Percentiles rank a stretch among this genome's conserved stretches.
phyloP scores from a whole-genome alignment of 2,888 invertebrate species.

The Poecilobothrus nobilitatus region DNA sequence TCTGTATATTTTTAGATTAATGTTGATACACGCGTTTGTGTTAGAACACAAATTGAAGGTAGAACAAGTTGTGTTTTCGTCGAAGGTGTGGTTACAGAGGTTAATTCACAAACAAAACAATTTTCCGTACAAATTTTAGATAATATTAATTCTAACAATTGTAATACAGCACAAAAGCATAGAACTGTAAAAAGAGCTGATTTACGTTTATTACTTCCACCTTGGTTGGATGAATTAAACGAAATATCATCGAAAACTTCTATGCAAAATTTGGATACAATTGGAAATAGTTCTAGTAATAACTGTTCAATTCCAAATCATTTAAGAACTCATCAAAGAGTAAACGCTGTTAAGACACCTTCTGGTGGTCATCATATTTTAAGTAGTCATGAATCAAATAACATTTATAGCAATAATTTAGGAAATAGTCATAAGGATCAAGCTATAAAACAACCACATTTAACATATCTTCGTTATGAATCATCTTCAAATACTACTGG shows the following conservation, averaged over 20 bases:
- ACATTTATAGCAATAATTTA: conserved; percentile 18
- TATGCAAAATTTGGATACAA: conserved; percentile 23
- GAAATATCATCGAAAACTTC: conserved; percentile 43
- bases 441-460: conserved; percentile 12
- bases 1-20: conserved; percentile 46
- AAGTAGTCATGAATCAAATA: conserved; percentile 18
- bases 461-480: conserved; percentile 16
- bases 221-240: conserved; percentile 94
- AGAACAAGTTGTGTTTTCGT: conserved; percentile 68
- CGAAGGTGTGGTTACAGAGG: conserved; percentile 70
- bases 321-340: conserved; percentile 8
- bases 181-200: conserved; percentile 75
- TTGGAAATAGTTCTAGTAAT: conserved; percentile 27
- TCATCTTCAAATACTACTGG: conserved; percentile 7
- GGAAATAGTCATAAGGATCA: conserved; percentile 15
- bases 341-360: conserved; percentile 23
- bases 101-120: conserved; percentile 56
- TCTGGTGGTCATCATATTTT: conserved; percentile 22
- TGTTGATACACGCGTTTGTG: conserved; percentile 73
- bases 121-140: conserved; percentile 57
- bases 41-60: conserved; percentile 56
- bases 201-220: conserved; percentile 80
- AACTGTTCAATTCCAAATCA: conserved; percentile 9
- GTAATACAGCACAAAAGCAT: conserved; percentile 35
- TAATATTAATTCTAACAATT: conserved; percentile 24